Evolutionary conservation across 2,113 vertebrate species (phyloP), one percentile per base, ranked within the genome.

Genomic region (Pteropus alecto): DNA sequence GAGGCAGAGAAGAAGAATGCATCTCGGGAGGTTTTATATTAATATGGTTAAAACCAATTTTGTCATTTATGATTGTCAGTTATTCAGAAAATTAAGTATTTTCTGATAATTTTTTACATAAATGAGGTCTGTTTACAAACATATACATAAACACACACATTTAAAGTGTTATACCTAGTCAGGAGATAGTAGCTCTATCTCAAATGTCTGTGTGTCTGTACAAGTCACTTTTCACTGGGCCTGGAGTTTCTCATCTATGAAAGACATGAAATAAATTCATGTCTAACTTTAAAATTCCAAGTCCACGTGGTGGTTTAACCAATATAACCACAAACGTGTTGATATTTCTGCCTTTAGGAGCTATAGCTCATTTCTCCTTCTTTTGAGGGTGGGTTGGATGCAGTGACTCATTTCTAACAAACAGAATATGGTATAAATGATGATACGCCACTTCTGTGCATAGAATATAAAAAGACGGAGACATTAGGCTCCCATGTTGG

Each of bases 221-320:
- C 0, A 70, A 22, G 16, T 46, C 63, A 65, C 24, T 63, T 21
- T 81, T 94, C 26, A 35, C 21, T 51, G 26, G 16, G 7, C 9
- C 6, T 89, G 67, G 5, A 41, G 10, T 35, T 54, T 61, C 60
- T 90, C 38, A 77, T 56, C n/a, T 26, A 5, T 35, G 46, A 97
- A 92, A 90, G 24, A 16, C 13, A 0, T 7, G 15, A 6, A 73
- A 43, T 19, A 83, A 89, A 67, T 16, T 26, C 14, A 92, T 19
- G 22, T 71, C 33, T 82, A 28, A 48, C 22, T 93, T 89, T 76
- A 92, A 91, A 60, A 92, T 58, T 58, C 3, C n/a, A 73, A 41
- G 9, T 21, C 48, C 13, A 79, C 61, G 1, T 61, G 9, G 21
- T 12, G 15, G 16, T 54, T 88, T 84, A 89, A 82, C 82, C 48